Conservation (phyloP, 2,797 vertebrate genomes). For the Sebastes glaucus region DNA sequence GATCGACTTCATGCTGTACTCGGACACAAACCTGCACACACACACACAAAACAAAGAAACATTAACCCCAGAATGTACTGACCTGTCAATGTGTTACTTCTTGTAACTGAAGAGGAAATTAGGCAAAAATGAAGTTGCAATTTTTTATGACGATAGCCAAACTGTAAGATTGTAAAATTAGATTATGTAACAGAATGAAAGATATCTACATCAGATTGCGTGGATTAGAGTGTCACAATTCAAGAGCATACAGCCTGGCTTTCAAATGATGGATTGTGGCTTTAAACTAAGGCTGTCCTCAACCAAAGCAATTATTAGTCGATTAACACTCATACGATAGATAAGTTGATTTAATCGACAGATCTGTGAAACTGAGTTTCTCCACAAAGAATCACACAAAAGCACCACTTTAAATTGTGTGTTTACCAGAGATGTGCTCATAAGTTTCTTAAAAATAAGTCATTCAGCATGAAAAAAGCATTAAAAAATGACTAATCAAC, state of each 20-base stretch:
- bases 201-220: not conserved
- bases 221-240: constrained; percentile 17
- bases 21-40: not conserved
- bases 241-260: not conserved
- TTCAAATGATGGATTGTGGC: constrained; percentile 23
- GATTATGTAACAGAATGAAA: constrained; percentile 14
- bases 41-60: not conserved
- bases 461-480: too few species aligned
- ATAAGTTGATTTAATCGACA: too few species aligned
- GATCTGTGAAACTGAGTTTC: too few species aligned
- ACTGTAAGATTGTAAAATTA: constrained; percentile 13
- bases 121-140: not conserved
- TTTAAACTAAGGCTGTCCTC: not conserved
- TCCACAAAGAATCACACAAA: too few species aligned
- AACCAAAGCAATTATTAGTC: too few species aligned
- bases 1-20: not conserved
- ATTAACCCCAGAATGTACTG: not conserved
- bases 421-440: too few species aligned
- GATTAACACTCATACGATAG: too few species aligned
- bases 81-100: not conserved
- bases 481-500: too few species aligned
- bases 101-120: not conserved
- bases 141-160: not conserved
- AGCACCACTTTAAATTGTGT: too few species aligned
- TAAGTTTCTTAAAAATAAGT: too few species aligned